Conservation (phyloP, 2,888 invertebrate genomes). For the Rhagium mordax region DNA sequence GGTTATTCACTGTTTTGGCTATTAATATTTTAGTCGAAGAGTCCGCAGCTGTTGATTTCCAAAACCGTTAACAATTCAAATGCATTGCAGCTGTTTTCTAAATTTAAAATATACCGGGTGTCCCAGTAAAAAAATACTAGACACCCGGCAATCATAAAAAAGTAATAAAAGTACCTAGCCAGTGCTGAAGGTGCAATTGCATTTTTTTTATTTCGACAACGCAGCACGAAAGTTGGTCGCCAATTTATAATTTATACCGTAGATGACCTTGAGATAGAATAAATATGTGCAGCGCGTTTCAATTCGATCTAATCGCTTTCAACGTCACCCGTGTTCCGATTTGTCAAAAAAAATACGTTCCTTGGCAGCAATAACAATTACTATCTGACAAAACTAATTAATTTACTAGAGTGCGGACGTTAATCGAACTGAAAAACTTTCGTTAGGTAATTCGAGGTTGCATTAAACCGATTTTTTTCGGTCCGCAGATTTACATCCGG, state of each 20-base stretch:
- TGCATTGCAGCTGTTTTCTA: no score
- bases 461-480: neutral
- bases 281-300: neutral
- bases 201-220: no score
- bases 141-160: no score
- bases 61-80: no score
- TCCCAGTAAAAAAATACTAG: no score
- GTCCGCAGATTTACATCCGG: neutral
- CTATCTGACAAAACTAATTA: constrained; percentile 2
- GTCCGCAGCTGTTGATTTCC: no score
- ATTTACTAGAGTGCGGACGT: neutral
- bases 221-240: no score
- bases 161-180: no score
- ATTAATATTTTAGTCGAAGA: no score
- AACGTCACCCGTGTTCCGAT: neutral
- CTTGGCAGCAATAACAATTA: neutral
- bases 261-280: neutral
- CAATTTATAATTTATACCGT: no score
- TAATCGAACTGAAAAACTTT: neutral
- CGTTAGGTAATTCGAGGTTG: constrained; percentile 3
- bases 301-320: neutral
- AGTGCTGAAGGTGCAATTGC: no score
- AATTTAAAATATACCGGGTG: no score
- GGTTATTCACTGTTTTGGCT: neutral
- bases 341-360: neutral